Evolutionary conservation across 1,140 invertebrate genomes (phyloP).

Genomic region (Drosophila subpulchrella): DNA sequence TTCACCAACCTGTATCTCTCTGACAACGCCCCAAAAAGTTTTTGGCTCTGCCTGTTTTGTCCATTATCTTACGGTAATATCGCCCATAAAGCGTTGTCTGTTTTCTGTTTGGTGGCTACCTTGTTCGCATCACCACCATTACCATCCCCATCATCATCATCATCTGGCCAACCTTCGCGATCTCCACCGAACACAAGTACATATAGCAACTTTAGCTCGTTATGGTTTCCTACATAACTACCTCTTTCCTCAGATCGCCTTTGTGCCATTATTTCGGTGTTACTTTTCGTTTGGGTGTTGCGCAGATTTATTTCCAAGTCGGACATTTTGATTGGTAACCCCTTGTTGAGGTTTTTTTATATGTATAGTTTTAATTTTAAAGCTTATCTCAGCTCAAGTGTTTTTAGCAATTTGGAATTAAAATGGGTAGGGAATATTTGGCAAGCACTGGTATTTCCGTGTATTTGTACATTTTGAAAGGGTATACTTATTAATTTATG

Average conservation of each 20-base stretch:
- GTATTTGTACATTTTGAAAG: not conserved
- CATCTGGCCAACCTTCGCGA: constrained; percentile 51
- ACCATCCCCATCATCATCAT: constrained; percentile 24
- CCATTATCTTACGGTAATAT: constrained; percentile 81
- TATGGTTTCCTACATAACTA: constrained; percentile 61
- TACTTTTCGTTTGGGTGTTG: constrained; percentile 62
- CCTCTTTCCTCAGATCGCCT: constrained; percentile 17
- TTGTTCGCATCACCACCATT: constrained; percentile 17
- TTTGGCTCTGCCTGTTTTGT: constrained; percentile 29
- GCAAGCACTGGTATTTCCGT: not conserved
- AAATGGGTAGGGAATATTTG: not conserved
- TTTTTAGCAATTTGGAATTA: constrained; percentile 35
- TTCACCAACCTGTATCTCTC: constrained; percentile 58
- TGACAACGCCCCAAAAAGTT: constrained; percentile 42
- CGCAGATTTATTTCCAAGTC: constrained; percentile 50
- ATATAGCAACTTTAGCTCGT: constrained; percentile 62
- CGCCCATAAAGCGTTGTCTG: constrained; percentile 65
- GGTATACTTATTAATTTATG: not conserved
- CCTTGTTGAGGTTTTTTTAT: constrained; percentile 22
- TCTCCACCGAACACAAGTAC: constrained; percentile 48
- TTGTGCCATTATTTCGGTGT: constrained; percentile 44
- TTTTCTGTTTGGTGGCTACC: constrained; percentile 23
- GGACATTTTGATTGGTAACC: constrained; percentile 53
- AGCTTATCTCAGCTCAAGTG: constrained; percentile 1
- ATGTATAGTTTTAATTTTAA: constrained; percentile 5